phyloP scores from a whole-genome alignment of 2,113 vertebrate species.

The Chloropsis hardwickii region DNA sequence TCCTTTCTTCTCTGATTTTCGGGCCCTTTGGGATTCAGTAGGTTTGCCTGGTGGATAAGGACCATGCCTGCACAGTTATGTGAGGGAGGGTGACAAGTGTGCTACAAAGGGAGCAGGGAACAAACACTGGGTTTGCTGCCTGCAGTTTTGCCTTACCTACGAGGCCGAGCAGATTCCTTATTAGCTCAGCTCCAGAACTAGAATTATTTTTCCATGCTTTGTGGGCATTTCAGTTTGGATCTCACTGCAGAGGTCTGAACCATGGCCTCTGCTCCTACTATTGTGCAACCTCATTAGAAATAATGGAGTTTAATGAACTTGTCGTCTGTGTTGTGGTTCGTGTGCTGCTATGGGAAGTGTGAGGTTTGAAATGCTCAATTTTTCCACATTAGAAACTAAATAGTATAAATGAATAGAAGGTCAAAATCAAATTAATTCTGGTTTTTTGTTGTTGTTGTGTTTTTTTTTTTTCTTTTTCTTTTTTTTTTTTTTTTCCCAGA shows the following conservation, averaged over 20 bases:
- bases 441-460: too few relatives aligned
- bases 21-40: background rate
- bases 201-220: background rate
- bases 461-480: too few relatives aligned
- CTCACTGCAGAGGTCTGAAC: background rate
- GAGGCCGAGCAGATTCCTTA: background rate
- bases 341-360: accelerated
- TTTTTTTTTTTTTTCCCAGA: background rate
- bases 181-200: background rate
- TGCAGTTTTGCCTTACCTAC: background rate
- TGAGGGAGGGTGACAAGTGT: background rate
- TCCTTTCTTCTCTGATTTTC: background rate
- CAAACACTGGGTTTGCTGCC: background rate
- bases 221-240: background rate
- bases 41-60: background rate
- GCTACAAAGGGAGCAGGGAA: background rate
- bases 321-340: background rate
- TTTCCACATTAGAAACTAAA: background rate
- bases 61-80: accelerated
- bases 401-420: background rate
- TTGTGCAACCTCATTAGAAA: background rate
- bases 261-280: accelerated
- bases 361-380: background rate
- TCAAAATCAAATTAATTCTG: background rate
- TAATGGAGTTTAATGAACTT: background rate